phyloP scores from a whole-genome alignment of 1,140 invertebrate species.

The Ericerus pela region DNA sequence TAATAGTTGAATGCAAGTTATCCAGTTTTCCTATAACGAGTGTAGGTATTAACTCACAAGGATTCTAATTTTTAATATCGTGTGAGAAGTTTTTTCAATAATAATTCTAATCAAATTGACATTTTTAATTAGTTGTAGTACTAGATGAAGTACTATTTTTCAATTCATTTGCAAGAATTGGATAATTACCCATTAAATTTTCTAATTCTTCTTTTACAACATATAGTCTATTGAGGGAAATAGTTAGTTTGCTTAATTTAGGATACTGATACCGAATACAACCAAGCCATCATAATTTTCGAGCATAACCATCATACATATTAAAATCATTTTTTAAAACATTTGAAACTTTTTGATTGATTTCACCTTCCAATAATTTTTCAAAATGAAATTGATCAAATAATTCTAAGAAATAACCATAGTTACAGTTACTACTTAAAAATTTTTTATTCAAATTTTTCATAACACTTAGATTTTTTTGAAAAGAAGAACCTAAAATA shows the following conservation, averaged over 20 bases:
- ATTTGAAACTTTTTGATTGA: not conserved
- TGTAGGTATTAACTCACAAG: not conserved
- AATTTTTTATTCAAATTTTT: not conserved
- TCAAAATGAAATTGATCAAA: not conserved
- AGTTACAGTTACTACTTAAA: not conserved
- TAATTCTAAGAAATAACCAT: not conserved
- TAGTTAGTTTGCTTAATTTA: not conserved
- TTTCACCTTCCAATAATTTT: not conserved
- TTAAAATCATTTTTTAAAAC: not conserved
- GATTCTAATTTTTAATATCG: not conserved
- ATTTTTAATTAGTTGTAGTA: not conserved
- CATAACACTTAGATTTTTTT: not conserved
- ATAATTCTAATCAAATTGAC: not conserved
- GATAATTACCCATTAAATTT: not conserved
- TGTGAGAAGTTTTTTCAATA: not conserved
- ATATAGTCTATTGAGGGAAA: not conserved
- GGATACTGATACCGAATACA: not conserved
- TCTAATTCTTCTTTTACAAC: not conserved
- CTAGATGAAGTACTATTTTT: too few relatives aligned
- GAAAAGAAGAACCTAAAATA: not conserved
- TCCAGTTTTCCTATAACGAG: not conserved
- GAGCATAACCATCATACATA: not conserved
- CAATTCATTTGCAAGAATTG: not conserved
- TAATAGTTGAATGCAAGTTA: not conserved
- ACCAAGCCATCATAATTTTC: not conserved